Evolutionary conservation across 2,888 invertebrate genomes (phyloP), one percentile per base, ranked within the genome.

Genomic region (Tyria jacobaeae): DNA sequence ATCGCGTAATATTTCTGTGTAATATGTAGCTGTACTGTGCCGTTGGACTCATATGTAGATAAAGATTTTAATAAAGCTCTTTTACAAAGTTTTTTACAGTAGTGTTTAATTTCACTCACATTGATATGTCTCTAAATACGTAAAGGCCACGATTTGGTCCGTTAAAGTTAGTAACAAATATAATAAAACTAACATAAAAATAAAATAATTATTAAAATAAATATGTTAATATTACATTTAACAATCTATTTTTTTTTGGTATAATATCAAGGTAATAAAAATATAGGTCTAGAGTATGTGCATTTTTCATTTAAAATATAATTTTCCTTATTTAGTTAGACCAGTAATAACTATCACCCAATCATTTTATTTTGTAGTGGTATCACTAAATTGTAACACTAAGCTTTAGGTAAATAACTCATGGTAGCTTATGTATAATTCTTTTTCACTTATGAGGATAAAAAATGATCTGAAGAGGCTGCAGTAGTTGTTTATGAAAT

Each of bases 41-140:
- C 74, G 74, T 78, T 75, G 71, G 73, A 69, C 67, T 78, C 66
- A 75, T 71, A 77, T 83, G 77, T 82, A 84, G 81, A 83, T 74
- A 79, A 84, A 80, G 66, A 65, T 76, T 78, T 79, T 71, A 87
- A 84, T 87, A 87, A 88, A 88, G 76, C 68, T 83, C 70, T 77
- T 76, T 63, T 75, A 76, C 80, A 71, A 76, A 75, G 62, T 82
- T 85, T 85, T 62, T 56, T 78, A 70, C 65, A 59, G 66, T 60
- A 74, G 64, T 77, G 80, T 84, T 78, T 75, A 64, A 77, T 76
- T 76, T 73, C 68, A 73, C 68, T 70, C 62, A 67, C 63, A 54
- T 63, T 79, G 81, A 83, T 81, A 83, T 80, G 79, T 80, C 74
- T 62, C 74, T 68, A 60, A 71, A 68, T 64, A 71, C 75, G 57